A percentile compares a stretch with the other conserved stretches of the same genome.
Conservation (phyloP, 2,888 invertebrate species). For the Xanthorhoe designata region DNA sequence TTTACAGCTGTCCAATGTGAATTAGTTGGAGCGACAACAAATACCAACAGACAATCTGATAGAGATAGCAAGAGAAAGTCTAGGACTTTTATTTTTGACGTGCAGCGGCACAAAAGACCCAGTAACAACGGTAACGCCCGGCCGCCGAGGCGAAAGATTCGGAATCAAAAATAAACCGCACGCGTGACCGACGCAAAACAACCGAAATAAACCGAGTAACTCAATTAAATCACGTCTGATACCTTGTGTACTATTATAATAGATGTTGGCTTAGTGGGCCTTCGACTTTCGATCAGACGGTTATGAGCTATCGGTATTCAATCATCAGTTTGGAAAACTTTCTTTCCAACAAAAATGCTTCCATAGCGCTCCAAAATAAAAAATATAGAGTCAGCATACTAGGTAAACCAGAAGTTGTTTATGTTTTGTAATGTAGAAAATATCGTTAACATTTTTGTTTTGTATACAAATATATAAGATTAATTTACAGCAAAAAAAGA, state of each 20-base stretch:
- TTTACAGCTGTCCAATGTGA: background rate
- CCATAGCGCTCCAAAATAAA: too few relatives aligned
- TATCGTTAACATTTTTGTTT: background rate
- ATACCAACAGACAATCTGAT: background rate
- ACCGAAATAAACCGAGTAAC: conserved; percentile 63
- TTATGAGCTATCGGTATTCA: background rate
- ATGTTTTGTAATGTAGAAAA: too few relatives aligned
- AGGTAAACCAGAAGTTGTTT: too few relatives aligned
- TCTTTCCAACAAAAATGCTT: too few relatives aligned
- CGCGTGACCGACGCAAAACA: conserved; percentile 65
- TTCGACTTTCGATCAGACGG: background rate
- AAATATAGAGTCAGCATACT: too few relatives aligned
- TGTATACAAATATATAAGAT: background rate
- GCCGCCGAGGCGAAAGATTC: conserved; percentile 50
- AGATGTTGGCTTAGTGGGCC: background rate
- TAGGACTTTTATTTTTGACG: conserved; percentile 40
- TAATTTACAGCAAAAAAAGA: background rate
- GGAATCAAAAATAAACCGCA: conserved; percentile 66
- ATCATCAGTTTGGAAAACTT: too few relatives aligned
- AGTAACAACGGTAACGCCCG: conserved; percentile 31
- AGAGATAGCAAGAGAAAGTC: conserved; percentile 32
- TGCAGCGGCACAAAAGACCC: conserved; percentile 31
- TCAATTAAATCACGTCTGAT: conserved; percentile 54
- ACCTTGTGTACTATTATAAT: conserved; percentile 55
- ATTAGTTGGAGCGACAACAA: background rate